Conservation (phyloP, 2,888 invertebrate species). For the Ephialtes manifestator region DNA sequence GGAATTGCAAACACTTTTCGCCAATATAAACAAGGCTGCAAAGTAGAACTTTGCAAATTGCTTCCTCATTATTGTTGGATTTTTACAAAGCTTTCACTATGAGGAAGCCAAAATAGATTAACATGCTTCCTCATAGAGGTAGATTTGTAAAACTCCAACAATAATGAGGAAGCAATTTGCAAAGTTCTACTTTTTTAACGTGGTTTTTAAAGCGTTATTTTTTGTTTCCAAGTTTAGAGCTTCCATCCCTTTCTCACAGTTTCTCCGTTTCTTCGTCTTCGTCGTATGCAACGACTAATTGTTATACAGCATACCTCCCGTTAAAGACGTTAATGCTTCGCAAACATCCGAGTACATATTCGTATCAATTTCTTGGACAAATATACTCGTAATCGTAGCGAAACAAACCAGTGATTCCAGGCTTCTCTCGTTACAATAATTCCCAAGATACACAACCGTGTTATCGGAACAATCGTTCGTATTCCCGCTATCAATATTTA, state of each 20-base stretch:
- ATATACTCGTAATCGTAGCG: constrained; percentile 17
- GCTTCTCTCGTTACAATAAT: constrained; percentile 21
- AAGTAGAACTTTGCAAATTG: too few relatives aligned
- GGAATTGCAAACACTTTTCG: too few relatives aligned
- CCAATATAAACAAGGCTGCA: too few relatives aligned
- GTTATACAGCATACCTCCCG: constrained; percentile 8
- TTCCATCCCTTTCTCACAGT: neutral
- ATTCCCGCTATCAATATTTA: constrained; percentile 39
- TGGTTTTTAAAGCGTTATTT: neutral
- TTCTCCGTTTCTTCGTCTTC: neutral
- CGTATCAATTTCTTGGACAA: constrained; percentile 22
- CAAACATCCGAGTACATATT: constrained; percentile 32
- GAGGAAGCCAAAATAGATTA: too few relatives aligned
- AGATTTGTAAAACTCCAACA: too few relatives aligned
- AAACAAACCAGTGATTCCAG: neutral
- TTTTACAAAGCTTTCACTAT: too few relatives aligned
- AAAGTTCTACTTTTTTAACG: too few relatives aligned
- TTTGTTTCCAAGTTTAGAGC: neutral
- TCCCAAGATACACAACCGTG: constrained; percentile 7
- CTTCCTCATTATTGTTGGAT: too few relatives aligned
- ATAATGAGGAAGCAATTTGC: too few relatives aligned
- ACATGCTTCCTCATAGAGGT: too few relatives aligned
- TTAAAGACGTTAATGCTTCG: constrained; percentile 8
- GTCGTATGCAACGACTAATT: neutral
- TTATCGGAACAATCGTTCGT: constrained; percentile 45